phyloP scores from a whole-genome alignment of 2,797 vertebrate genomes.

The Cercopithecus neglectus region DNA sequence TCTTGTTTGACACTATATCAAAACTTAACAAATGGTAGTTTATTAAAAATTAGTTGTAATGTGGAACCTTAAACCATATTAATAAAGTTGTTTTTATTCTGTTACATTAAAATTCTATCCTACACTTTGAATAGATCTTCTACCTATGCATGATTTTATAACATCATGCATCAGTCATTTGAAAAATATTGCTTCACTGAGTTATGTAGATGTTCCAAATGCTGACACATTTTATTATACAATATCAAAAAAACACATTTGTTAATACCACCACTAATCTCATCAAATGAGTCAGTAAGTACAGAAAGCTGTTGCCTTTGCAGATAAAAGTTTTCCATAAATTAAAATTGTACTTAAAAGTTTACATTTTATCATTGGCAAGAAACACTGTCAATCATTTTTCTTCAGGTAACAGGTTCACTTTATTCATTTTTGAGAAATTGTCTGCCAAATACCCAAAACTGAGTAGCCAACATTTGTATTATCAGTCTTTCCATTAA shows the following conservation, averaged over 20 bases:
- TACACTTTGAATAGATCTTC: background rate
- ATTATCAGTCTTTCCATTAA: background rate
- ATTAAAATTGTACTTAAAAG: constrained; percentile 24
- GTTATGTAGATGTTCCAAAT: constrained; percentile 33
- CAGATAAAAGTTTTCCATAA: background rate
- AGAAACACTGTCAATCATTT: background rate
- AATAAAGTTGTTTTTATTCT: constrained; percentile 24
- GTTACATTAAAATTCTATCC: constrained; percentile 10
- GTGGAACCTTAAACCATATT: constrained; percentile 13
- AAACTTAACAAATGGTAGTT: constrained; percentile 40
- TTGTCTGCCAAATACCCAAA: background rate
- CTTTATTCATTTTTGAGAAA: background rate
- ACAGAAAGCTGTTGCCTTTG: background rate
- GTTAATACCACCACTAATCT: constrained; percentile 18
- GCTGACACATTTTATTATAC: constrained; percentile 22
- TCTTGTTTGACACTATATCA: constrained; percentile 27
- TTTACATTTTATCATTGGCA: constrained; percentile 16
- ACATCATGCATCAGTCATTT: background rate
- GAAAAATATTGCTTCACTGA: background rate
- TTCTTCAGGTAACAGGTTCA: constrained; percentile 11
- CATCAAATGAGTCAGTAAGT: background rate
- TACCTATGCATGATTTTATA: background rate
- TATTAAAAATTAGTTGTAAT: constrained; percentile 46
- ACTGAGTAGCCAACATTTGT: background rate
- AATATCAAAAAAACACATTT: background rate